Evolutionary conservation across 2,888 invertebrate genomes (phyloP), one percentile per base, ranked within the genome.

Genomic region (Parnassius orleans): DNA sequence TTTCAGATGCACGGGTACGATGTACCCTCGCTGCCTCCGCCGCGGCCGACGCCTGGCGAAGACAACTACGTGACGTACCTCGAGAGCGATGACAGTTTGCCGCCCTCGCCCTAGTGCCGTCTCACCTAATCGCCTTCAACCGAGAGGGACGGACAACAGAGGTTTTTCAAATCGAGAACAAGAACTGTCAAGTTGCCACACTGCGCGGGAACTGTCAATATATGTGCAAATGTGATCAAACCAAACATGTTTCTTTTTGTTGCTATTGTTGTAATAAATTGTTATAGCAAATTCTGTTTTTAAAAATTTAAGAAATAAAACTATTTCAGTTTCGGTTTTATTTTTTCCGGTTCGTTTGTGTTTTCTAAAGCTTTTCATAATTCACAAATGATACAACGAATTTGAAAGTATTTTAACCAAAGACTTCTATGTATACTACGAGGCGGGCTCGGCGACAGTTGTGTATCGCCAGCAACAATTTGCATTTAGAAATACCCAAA

Each of bases 51-150:
- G 86, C 95, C 95, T 19, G 80, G 78, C 2, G 90, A 90, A 56
- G 96, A 97, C 90, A 97, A 97, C 84, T 97, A 97, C 92, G 97
- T 98, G 69, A 97, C 97, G 65, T 97, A 97, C 92, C 94, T 97
- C 75, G 97, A 97, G 87, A 97, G 97, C 86, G 98, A 98, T 91
- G 95, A 95, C 81, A 95, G 95, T 80, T 92, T 95, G 73, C 94
- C 95, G 57, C 94, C 95, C 71, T 95, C 95, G 76, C 95, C 95
- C 93, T 95, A 95, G 90, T 90, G 90, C 71, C 82, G 87, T 68
- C 85, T 90, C 66, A 72, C 83, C 9, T 89, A 87, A 79, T 72
- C 70, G 71, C 73, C 73, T 61, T 66, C 55, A 10, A 10, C n/a
- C 44, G 64, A 67, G 66, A 65, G 69, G 64, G 62, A 67, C 57